phyloP scores from a whole-genome alignment of 2,888 invertebrate genomes.

The Ramazzottius varieornatus region DNA sequence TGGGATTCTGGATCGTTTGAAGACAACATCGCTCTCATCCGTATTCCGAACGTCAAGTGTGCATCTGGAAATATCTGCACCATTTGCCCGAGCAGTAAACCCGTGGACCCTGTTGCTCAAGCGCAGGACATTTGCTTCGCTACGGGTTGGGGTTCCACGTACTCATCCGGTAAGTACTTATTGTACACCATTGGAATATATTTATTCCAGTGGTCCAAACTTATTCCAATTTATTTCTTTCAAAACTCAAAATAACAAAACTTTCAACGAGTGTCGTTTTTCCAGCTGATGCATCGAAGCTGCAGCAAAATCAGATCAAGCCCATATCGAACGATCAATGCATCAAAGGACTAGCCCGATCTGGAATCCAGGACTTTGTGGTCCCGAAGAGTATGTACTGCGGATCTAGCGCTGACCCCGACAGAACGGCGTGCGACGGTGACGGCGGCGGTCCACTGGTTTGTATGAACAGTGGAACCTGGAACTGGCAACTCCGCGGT shows the following conservation, averaged over 20 bases:
- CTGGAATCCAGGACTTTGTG: neutral
- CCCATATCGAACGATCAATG: neutral
- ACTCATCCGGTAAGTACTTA: neutral
- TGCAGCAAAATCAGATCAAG: neutral
- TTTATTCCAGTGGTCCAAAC: neutral
- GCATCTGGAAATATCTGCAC: neutral
- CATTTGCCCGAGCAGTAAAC: neutral
- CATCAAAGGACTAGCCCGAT: neutral
- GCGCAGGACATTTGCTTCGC: conserved; percentile 1
- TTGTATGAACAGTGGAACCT: neutral
- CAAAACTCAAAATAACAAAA: neutral
- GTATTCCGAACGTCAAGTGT: neutral
- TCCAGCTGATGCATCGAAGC: neutral
- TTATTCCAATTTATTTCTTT: neutral
- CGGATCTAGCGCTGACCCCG: neutral
- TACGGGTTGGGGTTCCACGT: neutral
- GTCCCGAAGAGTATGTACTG: neutral
- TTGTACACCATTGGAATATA: neutral
- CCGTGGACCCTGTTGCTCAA: neutral
- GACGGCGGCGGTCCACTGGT: neutral
- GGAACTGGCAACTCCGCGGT: neutral
- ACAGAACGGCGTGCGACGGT: neutral
- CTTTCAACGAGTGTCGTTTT: neutral
- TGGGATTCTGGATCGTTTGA: neutral
- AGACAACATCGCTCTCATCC: neutral